These are phyloP conservation scores for Coregonus sp. DNA, from an alignment of 2,797 vertebrate species.

Conservation along the genomic window DNA sequence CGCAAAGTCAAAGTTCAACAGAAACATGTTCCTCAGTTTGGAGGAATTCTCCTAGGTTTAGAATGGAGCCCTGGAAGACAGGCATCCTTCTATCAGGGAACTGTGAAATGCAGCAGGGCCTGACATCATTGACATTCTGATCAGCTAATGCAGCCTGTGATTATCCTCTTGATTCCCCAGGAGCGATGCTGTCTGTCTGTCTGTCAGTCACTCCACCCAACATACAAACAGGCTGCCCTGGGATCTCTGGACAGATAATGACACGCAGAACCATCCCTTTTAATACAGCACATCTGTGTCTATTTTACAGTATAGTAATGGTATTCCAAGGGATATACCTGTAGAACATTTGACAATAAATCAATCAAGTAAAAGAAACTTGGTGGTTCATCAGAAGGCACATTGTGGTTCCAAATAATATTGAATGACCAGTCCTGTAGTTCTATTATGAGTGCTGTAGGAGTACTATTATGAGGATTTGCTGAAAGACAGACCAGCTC, in stretches of 20 bases:
- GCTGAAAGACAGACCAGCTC: no score
- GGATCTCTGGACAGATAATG: not conserved
- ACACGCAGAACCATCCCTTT: not conserved
- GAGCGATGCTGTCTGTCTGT: constrained; percentile 23
- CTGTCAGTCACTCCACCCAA: constrained; percentile 27
- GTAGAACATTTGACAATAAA: not conserved
- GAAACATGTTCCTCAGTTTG: constrained; percentile 65
- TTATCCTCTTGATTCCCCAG: constrained; percentile 41
- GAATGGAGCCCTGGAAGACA: constrained; percentile 31
- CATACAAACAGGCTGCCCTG: constrained; percentile 18
- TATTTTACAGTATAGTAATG: not conserved
- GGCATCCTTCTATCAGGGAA: constrained; percentile 27
- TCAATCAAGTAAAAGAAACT: not conserved
- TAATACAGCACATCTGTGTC: not conserved
- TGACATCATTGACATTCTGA: constrained; percentile 27
- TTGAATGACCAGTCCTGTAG: no score
- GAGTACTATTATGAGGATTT: no score
- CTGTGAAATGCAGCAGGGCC: constrained; percentile 30
- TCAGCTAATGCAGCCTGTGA: constrained; percentile 26
- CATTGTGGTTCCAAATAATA: no score
- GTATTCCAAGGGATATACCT: not conserved
- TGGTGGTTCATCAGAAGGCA: no score
- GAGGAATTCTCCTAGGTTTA: constrained; percentile 53
- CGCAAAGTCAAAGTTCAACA: constrained; percentile 67
- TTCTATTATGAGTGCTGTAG: no score